Conservation (phyloP, 2,888 invertebrate genomes). For the Thecocarcelia acutangulata region DNA sequence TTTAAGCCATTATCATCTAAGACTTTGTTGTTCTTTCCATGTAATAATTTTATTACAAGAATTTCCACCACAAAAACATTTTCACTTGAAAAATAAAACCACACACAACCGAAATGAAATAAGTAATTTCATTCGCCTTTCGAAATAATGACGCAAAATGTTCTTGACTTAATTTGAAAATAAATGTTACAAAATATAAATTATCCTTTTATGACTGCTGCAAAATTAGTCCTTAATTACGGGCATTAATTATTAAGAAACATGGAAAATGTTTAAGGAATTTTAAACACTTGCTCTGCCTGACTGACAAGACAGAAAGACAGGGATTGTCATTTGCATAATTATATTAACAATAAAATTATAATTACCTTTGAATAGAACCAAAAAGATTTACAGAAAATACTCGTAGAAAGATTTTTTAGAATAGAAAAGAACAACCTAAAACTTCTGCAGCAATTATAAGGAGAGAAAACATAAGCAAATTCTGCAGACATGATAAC, state of each 20-base stretch:
- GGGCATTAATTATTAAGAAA: conserved; percentile 68
- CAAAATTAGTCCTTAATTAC: conserved; percentile 69
- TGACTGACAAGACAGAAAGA: conserved; percentile 36
- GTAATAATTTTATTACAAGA: conserved; percentile 50
- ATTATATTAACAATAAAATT: conserved; percentile 80
- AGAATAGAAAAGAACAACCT: conserved; percentile 6
- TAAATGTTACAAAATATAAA: conserved; percentile 67
- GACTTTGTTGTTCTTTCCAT: neutral
- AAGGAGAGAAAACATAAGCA: conserved; percentile 1
- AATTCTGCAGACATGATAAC: conserved; percentile 73
- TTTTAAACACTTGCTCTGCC: conserved; percentile 48
- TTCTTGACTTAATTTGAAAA: conserved; percentile 71
- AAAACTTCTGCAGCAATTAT: neutral
- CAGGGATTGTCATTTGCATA: conserved; percentile 75
- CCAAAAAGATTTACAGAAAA: conserved; percentile 2
- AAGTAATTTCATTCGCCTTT: conserved; percentile 45
- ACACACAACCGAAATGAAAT: conserved; percentile 42
- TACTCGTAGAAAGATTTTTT: conserved; percentile 22
- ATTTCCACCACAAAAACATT: conserved; percentile 44
- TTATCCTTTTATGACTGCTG: conserved; percentile 60
- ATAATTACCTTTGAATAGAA: conserved; percentile 73
- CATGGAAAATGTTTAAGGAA: conserved; percentile 55
- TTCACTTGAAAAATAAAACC: too few species aligned
- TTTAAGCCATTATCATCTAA: conserved; percentile 58
- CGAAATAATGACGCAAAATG: conserved; percentile 67